phyloP scores from a whole-genome alignment of 1,140 invertebrate genomes.

The Lepidurus packardi region DNA sequence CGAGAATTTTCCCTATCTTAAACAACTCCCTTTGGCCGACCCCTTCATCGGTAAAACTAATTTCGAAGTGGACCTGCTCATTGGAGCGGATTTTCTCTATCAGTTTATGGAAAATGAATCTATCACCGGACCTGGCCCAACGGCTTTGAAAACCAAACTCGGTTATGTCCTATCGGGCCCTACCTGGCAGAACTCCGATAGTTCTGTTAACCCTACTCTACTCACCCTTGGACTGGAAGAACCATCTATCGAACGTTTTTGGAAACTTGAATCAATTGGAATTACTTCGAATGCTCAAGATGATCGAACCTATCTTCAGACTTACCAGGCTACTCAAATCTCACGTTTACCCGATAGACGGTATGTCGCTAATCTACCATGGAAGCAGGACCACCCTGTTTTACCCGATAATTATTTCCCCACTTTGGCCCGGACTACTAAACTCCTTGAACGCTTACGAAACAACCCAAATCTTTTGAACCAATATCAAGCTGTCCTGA shows the following conservation, averaged over 20 bases:
- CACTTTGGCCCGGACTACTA: not conserved
- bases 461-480: not conserved
- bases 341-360: not conserved
- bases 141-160: not conserved
- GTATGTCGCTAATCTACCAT: not conserved
- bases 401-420: conserved; percentile 23
- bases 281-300: not conserved
- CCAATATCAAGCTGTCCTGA: conserved; percentile 20
- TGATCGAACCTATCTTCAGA: not conserved
- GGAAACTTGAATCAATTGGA: not conserved
- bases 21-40: not conserved
- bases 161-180: not conserved
- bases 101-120: not conserved
- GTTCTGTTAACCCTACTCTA: not conserved
- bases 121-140: not conserved
- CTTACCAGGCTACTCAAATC: not conserved
- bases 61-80: not conserved
- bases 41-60: not conserved
- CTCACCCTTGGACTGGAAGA: not conserved
- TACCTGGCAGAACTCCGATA: not conserved
- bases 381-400: conserved; percentile 22
- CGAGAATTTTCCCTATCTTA: not conserved
- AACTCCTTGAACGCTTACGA: not conserved
- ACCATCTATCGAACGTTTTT: not conserved
- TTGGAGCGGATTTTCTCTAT: not conserved